Evolutionary conservation across 2,797 vertebrate genomes (phyloP).

Genomic region (Numenius phaeopus): DNA sequence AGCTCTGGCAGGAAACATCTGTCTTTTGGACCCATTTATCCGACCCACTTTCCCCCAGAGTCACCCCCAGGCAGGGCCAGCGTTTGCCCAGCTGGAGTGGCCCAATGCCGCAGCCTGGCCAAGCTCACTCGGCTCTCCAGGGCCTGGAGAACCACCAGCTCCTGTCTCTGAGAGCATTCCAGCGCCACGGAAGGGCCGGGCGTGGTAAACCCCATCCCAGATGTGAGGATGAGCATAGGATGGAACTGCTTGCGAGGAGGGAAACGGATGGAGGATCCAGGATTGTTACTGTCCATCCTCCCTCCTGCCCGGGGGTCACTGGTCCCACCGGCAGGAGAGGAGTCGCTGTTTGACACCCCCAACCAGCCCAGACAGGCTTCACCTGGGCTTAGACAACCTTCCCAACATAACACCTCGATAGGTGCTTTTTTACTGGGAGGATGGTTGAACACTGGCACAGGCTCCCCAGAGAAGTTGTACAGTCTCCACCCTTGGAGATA

Average conservation of each 20-base stretch:
- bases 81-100: neutral
- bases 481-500: neutral
- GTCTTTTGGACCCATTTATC: neutral
- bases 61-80: neutral
- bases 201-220: neutral
- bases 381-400: neutral
- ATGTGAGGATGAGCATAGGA: accelerated
- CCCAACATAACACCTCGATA: neutral
- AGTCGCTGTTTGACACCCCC: too few relatives aligned
- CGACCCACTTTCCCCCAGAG: neutral
- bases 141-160: neutral
- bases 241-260: neutral
- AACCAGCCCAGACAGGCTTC: neutral
- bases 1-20: neutral
- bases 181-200: neutral
- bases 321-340: neutral
- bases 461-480: neutral
- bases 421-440: neutral
- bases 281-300: neutral
- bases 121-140: neutral
- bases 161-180: neutral
- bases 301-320: neutral
- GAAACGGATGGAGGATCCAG: accelerated
- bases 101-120: neutral
- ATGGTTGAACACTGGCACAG: neutral